Evolutionary conservation across 2,113 vertebrate species (phyloP).

Genomic region (Perca schrenkii): DNA sequence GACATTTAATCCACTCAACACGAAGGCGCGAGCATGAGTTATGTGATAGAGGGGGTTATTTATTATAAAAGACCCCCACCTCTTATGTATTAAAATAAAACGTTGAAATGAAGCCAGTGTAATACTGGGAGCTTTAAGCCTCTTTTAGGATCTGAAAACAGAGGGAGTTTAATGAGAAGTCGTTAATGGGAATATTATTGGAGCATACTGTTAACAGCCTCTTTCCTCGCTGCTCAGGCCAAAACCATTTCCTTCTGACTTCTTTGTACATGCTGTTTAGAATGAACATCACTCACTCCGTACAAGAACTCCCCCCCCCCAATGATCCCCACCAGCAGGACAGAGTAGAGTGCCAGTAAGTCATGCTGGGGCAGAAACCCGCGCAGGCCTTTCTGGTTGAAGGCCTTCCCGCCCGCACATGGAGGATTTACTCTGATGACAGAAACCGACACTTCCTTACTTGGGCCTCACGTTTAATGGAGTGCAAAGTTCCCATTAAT

Average conservation of each 20-base stretch:
- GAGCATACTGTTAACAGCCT: conserved; percentile 62
- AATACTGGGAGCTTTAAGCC: conserved; percentile 41
- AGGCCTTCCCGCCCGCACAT: conserved; percentile 46
- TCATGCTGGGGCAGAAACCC: conserved; percentile 57
- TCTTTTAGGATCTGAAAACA: conserved; percentile 48
- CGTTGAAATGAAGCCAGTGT: conserved; percentile 29
- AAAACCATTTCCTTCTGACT: conserved; percentile 62
- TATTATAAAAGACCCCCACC: conserved; percentile 37
- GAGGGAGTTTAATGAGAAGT: conserved; percentile 63
- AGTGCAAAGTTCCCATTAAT: conserved; percentile 73
- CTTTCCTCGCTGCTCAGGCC: conserved; percentile 53
- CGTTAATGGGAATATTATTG: conserved; percentile 72
- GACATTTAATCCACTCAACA: conserved; percentile 66
- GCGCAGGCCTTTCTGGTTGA: conserved; percentile 55
- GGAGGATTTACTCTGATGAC: conserved; percentile 60
- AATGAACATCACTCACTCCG: conserved; percentile 41
- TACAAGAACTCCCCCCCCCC: conserved; percentile 17
- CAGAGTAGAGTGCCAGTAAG: conserved; percentile 55
- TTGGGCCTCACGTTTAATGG: conserved; percentile 67
- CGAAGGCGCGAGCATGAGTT: conserved; percentile 47
- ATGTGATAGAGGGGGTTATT: conserved; percentile 55
- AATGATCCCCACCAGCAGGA: conserved; percentile 32
- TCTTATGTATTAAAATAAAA: conserved; percentile 48
- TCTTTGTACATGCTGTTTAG: conserved; percentile 44
- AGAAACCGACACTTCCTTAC: conserved; percentile 40